Percentiles rank a stretch among this genome's conserved stretches.
These are phyloP conservation scores for Amblyornis subalaris DNA, from an alignment of 2,113 vertebrate genomes.

Conservation along the genomic window DNA sequence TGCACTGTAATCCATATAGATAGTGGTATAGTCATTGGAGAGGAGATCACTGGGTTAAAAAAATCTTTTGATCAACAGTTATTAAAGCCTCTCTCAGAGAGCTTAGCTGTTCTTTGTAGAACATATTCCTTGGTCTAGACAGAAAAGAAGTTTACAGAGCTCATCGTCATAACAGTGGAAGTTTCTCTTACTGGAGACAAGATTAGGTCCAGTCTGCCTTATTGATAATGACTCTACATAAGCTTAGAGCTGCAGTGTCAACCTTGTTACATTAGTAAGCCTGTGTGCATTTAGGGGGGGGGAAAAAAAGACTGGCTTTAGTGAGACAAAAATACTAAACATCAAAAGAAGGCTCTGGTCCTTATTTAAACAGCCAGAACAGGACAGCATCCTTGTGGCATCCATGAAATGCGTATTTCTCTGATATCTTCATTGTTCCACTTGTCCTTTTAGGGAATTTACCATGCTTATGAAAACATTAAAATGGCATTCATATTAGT, in stretches of 20 bases:
- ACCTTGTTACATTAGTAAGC: not conserved
- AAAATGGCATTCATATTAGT: conserved; percentile 32
- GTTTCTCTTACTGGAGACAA: not conserved
- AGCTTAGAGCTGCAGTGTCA: not conserved
- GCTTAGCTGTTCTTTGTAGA: not conserved
- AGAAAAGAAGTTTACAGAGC: not conserved
- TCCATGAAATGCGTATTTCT: not conserved
- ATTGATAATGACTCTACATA: not conserved
- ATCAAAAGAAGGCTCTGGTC: not conserved
- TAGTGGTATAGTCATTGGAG: not conserved
- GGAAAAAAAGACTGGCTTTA: not conserved
- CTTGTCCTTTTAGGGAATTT: conserved; percentile 7
- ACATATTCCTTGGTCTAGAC: not conserved
- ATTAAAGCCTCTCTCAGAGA: not conserved
- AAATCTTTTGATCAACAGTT: not conserved
- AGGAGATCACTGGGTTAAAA: not conserved
- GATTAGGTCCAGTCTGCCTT: not conserved
- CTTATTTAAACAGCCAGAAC: not conserved
- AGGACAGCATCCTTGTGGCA: not conserved
- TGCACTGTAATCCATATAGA: not conserved
- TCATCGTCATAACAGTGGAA: rapidly evolving
- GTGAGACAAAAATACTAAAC: not conserved
- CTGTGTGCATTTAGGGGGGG: not conserved
- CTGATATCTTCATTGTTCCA: not conserved
- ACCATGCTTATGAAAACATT: not conserved